A percentile compares a stretch with the other conserved stretches of the same genome.
Evolutionary conservation across 2,888 invertebrate species (phyloP).

Genomic region (Beris morrisii): DNA sequence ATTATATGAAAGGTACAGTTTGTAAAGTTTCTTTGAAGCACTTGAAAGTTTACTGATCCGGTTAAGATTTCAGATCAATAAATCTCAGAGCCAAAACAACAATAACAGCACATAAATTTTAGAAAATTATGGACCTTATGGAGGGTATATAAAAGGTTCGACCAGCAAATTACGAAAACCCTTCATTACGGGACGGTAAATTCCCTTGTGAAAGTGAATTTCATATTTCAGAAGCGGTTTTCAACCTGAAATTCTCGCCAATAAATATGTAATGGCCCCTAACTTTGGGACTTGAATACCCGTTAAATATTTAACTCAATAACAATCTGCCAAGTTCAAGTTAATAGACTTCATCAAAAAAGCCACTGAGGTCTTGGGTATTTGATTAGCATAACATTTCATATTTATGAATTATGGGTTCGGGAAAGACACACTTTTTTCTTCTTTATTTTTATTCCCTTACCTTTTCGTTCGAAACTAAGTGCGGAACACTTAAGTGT

Average conservation of each 20-base stretch:
- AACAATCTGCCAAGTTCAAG: constrained; percentile 14
- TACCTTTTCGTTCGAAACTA: constrained; percentile 5
- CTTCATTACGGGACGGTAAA: too few species aligned
- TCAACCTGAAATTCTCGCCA: neutral
- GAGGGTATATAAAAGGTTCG: too few species aligned
- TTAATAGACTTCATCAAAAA: constrained; percentile 25
- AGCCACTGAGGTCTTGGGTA: constrained; percentile 4
- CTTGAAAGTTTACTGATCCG: too few species aligned
- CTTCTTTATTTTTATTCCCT: neutral
- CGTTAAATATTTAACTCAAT: constrained; percentile 23
- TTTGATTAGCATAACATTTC: constrained; percentile 31
- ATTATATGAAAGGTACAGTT: too few species aligned
- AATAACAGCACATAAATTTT: too few species aligned
- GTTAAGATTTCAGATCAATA: too few species aligned
- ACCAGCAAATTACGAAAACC: too few species aligned
- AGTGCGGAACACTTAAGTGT: neutral
- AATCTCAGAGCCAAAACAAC: too few species aligned
- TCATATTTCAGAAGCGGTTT: constrained; percentile 5
- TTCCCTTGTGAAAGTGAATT: too few species aligned
- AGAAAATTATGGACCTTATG: too few species aligned
- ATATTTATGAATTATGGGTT: constrained; percentile 22
- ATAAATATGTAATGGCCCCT: constrained; percentile 23
- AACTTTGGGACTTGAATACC: constrained; percentile 20
- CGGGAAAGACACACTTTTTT: neutral
- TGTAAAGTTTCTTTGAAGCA: too few species aligned